Percentiles rank a stretch among this genome's conserved stretches.
Conservation (phyloP, 1,140 invertebrate genomes). For the Drosophila pruinosa region DNA sequence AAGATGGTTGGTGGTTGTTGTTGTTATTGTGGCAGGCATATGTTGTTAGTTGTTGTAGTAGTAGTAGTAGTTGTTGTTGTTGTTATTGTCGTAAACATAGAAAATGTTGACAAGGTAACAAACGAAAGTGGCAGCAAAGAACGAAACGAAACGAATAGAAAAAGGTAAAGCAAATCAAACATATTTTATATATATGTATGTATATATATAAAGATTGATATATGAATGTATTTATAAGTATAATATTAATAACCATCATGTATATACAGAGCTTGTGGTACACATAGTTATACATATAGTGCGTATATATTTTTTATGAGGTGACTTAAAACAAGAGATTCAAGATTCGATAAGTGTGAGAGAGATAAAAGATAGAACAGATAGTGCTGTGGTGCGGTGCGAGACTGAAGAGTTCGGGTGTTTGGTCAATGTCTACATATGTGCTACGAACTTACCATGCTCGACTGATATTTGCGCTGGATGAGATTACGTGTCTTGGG, state of each 20-base stretch:
- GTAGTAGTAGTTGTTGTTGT: constrained; percentile 30
- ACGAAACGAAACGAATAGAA: constrained; percentile 65
- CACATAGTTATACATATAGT: not conserved
- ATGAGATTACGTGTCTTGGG: constrained; percentile 98
- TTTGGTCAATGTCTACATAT: not conserved
- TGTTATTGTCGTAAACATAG: constrained; percentile 51
- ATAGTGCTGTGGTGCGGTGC: constrained; percentile 9
- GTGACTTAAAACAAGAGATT: not conserved
- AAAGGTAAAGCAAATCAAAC: constrained; percentile 53
- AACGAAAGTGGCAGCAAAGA: constrained; percentile 58
- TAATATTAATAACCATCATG: not conserved
- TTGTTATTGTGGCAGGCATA: constrained; percentile 3
- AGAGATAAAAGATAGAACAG: not conserved
- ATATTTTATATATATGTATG: constrained; percentile 45
- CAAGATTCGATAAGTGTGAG: not conserved
- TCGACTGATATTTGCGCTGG: constrained; percentile 98
- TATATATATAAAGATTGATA: not conserved
- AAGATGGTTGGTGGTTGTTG: not conserved
- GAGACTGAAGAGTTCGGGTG: not conserved
- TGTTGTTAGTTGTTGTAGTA: constrained; percentile 15
- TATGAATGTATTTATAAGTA: not conserved
- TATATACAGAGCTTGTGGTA: not conserved
- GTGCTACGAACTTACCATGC: constrained; percentile 92
- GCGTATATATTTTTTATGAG: not conserved
- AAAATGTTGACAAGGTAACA: constrained; percentile 69